Evolutionary conservation across 2,797 vertebrate genomes (phyloP), one percentile per base, ranked within the genome.

Genomic region (Pseudocheirus occidentalis): DNA sequence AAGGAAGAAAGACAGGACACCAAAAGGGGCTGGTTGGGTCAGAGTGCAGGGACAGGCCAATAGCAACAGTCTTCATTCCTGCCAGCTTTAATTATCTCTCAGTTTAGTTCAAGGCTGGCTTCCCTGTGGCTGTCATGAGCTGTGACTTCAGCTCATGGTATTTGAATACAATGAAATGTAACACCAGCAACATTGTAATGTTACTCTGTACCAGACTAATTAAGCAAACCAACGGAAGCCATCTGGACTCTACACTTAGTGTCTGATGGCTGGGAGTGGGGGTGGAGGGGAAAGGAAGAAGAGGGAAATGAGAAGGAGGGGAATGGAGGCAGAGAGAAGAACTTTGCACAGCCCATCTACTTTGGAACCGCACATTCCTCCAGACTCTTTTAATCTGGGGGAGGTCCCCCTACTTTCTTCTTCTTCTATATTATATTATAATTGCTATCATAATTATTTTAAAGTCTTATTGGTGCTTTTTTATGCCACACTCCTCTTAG

Each of bases 1-100:
- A 59, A 98, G 97, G 95, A 94, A 96, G 92, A 91, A 93, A 97
- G 90, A 90, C 87, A 55, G 93, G 96, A 95, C 95, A 87, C 66
- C 3, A 3, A 59, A 94, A 92, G 91, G 94, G 89, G 55, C 53
- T 95, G 93, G 18, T 93, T 95, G 93, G 91, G 96, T 96, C n/a
- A 0, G 66, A 95, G 91, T 57, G 95, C 31, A 95, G 93, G 73
- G 92, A 91, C 50, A 93, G 95, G 96, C 93, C 52, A 2, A 9
- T 29, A 55, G 59, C 91, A 94, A 92, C 92, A 94, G 40, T 95
- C 89, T 94, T 66, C 29, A 0, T 24, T 94, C 58, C 94, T 94
- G 93, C 92, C 95, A 94, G 66, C 90, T 97, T 93, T 96, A 95
- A 97, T 97, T 94, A 95, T 92, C 94, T 94, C 89, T 46, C 87